phyloP scores from a whole-genome alignment of 64 coral and sea anemone species.

The Pachyseris speciosa region DNA sequence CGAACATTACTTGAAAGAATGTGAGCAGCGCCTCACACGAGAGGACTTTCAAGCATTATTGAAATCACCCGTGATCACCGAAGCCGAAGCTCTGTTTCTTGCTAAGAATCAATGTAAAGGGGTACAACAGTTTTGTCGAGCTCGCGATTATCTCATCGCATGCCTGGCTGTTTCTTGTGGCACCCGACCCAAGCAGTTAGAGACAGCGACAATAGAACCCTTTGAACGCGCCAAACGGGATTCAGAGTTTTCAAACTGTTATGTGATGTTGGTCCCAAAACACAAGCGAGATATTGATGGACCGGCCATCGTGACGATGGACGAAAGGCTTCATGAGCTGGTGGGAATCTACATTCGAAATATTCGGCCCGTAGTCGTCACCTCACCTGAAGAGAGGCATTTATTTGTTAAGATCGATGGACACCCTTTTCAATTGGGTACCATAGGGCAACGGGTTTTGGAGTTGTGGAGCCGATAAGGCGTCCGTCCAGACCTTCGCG shows the following conservation, averaged over 20 bases:
- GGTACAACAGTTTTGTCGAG: neutral
- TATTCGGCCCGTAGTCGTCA: neutral
- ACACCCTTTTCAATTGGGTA: neutral
- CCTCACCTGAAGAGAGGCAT: neutral
- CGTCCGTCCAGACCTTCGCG: neutral
- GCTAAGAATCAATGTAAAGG: neutral
- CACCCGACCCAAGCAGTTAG: neutral
- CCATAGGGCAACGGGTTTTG: neutral
- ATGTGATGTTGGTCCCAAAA: neutral
- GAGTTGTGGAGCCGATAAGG: neutral
- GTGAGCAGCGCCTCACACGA: neutral
- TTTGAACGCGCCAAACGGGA: neutral
- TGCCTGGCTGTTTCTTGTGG: neutral
- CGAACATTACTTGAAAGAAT: neutral
- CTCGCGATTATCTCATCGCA: neutral
- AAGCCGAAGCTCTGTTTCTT: neutral
- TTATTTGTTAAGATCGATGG: neutral
- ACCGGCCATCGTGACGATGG: neutral
- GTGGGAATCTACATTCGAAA: neutral
- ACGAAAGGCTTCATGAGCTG: neutral
- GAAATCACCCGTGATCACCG: neutral
- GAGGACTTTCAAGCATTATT: neutral
- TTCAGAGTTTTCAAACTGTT: neutral
- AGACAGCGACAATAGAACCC: neutral
- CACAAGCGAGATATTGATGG: neutral